These are phyloP conservation scores for Drosophila willistoni DNA, from an alignment of 1,140 invertebrate species.

Conservation along the genomic window DNA sequence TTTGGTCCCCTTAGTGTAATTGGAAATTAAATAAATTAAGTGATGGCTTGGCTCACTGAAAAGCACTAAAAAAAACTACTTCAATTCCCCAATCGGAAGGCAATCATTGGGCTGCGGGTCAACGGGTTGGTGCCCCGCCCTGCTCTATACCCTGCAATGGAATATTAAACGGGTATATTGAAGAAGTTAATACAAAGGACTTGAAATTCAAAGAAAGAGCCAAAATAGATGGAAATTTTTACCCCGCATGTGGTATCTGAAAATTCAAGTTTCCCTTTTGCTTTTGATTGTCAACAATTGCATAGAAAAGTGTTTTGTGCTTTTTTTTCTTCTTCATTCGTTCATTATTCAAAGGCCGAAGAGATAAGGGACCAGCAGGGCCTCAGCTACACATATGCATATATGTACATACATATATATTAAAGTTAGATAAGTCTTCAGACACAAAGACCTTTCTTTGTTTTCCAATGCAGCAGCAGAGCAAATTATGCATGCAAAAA, in stretches of 20 bases:
- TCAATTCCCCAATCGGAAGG: slow-evolving; percentile 9
- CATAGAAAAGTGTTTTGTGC: slow-evolving; percentile 41
- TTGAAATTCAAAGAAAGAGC: no score
- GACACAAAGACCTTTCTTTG: slow-evolving; percentile 47
- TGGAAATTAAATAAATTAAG: slow-evolving; percentile 75
- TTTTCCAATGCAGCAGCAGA: slow-evolving; percentile 23
- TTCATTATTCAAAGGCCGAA: slow-evolving; percentile 35
- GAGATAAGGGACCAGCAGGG: slow-evolving; percentile 53
- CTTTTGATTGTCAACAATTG: slow-evolving; percentile 62
- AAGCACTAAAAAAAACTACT: slow-evolving; percentile 44
- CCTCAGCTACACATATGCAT: neutral
- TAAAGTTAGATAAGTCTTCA: slow-evolving; percentile 58
- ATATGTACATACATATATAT: neutral
- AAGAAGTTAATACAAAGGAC: no score
- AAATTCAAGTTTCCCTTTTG: neutral
- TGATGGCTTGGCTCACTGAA: slow-evolving; percentile 22
- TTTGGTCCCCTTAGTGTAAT: slow-evolving; percentile 41
- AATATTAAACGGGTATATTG: neutral
- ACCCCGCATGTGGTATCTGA: no score
- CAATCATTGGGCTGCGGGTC: slow-evolving; percentile 67
- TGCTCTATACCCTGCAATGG: neutral
- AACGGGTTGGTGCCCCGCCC: slow-evolving; percentile 33
- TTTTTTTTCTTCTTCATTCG: neutral
- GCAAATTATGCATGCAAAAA: slow-evolving; percentile 75
- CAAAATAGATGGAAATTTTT: no score